Evolutionary conservation across 1,140 invertebrate genomes (phyloP).

Genomic region (Arctopsyche grandis): DNA sequence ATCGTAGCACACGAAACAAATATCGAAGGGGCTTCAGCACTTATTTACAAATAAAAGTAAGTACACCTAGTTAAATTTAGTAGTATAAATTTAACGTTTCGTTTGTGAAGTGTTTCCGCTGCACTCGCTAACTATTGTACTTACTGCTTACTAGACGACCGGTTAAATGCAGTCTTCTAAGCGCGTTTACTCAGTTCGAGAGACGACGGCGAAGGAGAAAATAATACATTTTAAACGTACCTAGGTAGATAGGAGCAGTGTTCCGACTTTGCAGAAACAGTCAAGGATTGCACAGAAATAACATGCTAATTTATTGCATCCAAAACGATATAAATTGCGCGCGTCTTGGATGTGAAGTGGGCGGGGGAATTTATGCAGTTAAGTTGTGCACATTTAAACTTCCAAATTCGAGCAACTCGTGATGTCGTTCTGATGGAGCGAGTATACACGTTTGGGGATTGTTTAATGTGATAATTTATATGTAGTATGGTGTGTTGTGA

Average conservation of each 20-base stretch:
- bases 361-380: background rate
- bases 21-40: too few species aligned
- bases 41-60: too few species aligned
- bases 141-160: constrained; percentile 3
- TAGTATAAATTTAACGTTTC: constrained; percentile 2
- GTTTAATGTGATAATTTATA: too few species aligned
- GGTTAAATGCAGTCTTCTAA: constrained; percentile 27
- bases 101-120: constrained; percentile 5
- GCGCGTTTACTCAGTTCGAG: constrained; percentile 11
- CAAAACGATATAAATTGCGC: constrained; percentile 7
- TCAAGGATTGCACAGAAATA: constrained; percentile 3
- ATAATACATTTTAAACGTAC: constrained; percentile 19
- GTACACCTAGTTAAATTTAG: background rate
- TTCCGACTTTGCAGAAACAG: background rate
- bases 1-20: too few species aligned
- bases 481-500: too few species aligned
- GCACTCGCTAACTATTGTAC: too few species aligned
- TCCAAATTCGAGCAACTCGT: too few species aligned
- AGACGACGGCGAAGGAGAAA: background rate
- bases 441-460: too few species aligned
- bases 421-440: too few species aligned
- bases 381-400: too few species aligned
- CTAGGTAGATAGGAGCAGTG: background rate
- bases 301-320: constrained; percentile 12
- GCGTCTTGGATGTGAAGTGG: background rate